A percentile compares a stretch with the other conserved stretches of the same genome.
These are phyloP conservation scores for Phylloscopus collybita DNA, from an alignment of 2,797 vertebrate species.

Conservation along the genomic window DNA sequence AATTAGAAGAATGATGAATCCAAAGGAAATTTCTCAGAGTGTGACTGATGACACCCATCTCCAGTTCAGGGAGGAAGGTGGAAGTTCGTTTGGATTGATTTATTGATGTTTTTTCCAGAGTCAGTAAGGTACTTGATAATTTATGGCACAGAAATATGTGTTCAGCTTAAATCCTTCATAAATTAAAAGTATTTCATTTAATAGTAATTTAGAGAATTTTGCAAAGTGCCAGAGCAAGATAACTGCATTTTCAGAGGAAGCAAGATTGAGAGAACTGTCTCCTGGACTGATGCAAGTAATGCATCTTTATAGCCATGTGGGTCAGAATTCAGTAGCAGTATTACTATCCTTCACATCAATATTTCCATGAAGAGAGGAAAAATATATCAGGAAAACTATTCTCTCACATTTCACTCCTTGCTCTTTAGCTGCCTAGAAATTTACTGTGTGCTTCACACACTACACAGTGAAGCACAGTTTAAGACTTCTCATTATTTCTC, in stretches of 20 bases:
- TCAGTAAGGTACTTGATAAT: constrained; percentile 42
- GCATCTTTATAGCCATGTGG: neutral
- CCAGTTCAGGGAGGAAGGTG: neutral
- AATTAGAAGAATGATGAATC: neutral
- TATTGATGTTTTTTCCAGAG: constrained; percentile 37
- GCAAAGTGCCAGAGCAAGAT: constrained; percentile 24
- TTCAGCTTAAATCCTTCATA: constrained; percentile 45
- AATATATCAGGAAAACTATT: neutral
- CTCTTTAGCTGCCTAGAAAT: constrained; percentile 27
- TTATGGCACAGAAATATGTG: constrained; percentile 39
- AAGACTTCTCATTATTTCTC: constrained; percentile 25
- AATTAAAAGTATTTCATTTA: constrained; percentile 63
- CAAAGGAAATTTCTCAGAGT: neutral
- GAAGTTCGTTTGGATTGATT: constrained; percentile 37
- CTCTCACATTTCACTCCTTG: neutral
- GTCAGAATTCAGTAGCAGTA: constrained; percentile 23
- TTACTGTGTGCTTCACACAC: neutral
- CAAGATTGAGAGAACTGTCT: constrained; percentile 14
- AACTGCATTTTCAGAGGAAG: constrained; percentile 37
- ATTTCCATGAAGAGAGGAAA: constrained; percentile 13
- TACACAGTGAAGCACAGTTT: neutral
- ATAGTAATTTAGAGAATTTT: constrained; percentile 53
- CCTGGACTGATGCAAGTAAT: constrained; percentile 6
- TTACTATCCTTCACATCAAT: neutral
- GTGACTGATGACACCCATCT: constrained; percentile 17